Conservation (phyloP, 2,113 vertebrate species). For the Vicugna pacos region DNA sequence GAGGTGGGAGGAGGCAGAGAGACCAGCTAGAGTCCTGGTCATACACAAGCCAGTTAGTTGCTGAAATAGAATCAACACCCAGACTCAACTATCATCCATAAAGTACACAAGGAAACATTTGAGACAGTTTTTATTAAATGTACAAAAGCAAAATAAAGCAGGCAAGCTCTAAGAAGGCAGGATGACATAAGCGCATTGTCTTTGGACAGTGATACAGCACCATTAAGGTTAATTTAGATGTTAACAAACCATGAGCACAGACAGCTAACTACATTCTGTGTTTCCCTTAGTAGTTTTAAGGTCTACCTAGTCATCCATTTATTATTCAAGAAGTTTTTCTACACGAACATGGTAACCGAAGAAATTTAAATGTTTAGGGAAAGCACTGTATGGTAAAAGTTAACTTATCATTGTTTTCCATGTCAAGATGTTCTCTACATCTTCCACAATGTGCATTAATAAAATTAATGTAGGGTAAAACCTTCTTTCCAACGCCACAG, state of each 20-base stretch:
- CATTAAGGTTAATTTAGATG: conserved; percentile 41
- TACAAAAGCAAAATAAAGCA: conserved; percentile 68
- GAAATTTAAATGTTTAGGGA: conserved; percentile 43
- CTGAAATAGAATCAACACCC: conserved; percentile 18
- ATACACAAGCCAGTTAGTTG: not conserved
- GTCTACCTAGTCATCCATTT: not conserved
- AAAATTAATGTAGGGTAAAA: not conserved
- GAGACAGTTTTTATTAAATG: conserved; percentile 73
- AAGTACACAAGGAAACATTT: conserved; percentile 63
- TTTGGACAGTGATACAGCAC: conserved; percentile 66
- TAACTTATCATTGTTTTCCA: conserved; percentile 29
- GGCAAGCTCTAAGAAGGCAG: conserved; percentile 41
- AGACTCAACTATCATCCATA: conserved; percentile 43
- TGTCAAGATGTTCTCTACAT: not conserved
- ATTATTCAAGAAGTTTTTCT: conserved; percentile 23
- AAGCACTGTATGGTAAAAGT: conserved; percentile 31
- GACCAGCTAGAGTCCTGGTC: not conserved
- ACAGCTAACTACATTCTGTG: not conserved
- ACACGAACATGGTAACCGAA: conserved; percentile 55
- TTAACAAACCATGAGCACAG: conserved; percentile 55
- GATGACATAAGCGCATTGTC: conserved; percentile 39
- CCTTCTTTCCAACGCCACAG: not conserved
- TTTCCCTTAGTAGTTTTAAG: conserved; percentile 50
- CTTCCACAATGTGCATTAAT: not conserved
- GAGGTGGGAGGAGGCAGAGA: not conserved